phyloP scores from a whole-genome alignment of 2,888 invertebrate genomes.

The Amphipyra tragopoginis region DNA sequence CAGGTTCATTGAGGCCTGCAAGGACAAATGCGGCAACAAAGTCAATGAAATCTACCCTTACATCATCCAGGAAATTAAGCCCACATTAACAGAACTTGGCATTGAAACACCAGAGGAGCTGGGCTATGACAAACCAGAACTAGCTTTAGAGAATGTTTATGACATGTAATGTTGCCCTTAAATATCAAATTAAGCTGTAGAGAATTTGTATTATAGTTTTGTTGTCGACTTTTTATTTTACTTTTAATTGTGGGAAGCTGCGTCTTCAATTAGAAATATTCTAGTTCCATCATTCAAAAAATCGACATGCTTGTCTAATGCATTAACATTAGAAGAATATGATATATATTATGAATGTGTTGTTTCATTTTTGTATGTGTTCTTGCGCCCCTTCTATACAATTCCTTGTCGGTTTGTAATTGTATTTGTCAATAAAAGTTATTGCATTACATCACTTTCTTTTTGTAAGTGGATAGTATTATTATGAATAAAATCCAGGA shows the following conservation, averaged over 20 bases:
- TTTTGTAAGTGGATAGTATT: conserved; percentile 51
- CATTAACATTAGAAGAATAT: conserved; percentile 74
- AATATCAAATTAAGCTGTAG: conserved; percentile 79
- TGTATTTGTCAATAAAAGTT: conserved; percentile 48
- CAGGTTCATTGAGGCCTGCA: conserved; percentile 97
- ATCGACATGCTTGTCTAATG: conserved; percentile 76
- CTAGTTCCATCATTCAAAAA: conserved; percentile 67
- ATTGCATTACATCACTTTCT: conserved; percentile 43
- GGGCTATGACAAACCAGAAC: conserved; percentile 99
- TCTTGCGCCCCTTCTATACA: conserved; percentile 46
- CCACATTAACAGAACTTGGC: conserved; percentile 97
- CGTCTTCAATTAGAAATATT: conserved; percentile 69
- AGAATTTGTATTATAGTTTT: conserved; percentile 86
- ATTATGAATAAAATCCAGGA: conserved; percentile 44
- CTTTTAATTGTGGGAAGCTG: conserved; percentile 71
- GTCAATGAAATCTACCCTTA: conserved; percentile 95
- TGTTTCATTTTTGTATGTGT: conserved; percentile 70
- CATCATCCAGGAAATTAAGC: conserved; percentile 96
- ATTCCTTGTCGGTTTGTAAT: conserved; percentile 48
- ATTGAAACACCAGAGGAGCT: conserved; percentile 98
- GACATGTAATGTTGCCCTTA: conserved; percentile 88
- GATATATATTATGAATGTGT: conserved; percentile 52
- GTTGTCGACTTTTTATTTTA: conserved; percentile 80
- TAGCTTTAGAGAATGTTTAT: conserved; percentile 94
- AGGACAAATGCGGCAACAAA: conserved; percentile 95